These are phyloP conservation scores for Blera fallax DNA, from an alignment of 2,888 invertebrate species.

Conservation along the genomic window DNA sequence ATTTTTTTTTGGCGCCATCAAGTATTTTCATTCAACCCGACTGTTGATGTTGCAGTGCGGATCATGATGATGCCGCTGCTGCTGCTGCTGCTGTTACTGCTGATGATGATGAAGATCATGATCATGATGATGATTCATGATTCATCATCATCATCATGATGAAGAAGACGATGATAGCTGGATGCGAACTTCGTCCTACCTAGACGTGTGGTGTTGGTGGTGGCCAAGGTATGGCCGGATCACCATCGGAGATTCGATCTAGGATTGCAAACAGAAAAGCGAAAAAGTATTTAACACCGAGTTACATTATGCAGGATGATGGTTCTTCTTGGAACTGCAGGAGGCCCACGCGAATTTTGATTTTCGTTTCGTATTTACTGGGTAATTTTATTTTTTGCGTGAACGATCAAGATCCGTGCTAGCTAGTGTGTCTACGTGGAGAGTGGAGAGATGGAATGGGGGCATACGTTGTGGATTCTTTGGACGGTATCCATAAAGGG, in stretches of 20 bases:
- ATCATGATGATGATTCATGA: no score
- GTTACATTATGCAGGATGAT: constrained; percentile 61
- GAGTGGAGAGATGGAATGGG: constrained; percentile 6
- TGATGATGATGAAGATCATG: constrained; percentile 27
- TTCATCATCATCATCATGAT: no score
- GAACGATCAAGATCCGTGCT: constrained; percentile 55
- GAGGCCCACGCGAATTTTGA: constrained; percentile 64
- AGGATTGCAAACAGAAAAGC: constrained; percentile 37
- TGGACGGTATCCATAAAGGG: constrained; percentile 41
- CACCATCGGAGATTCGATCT: constrained; percentile 58
- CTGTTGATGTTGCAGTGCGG: constrained; percentile 25
- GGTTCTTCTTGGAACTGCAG: constrained; percentile 60
- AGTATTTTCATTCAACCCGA: constrained; percentile 38
- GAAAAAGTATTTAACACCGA: constrained; percentile 66
- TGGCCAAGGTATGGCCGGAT: constrained; percentile 34
- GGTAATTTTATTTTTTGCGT: constrained; percentile 40
- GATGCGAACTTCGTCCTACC: constrained; percentile 42
- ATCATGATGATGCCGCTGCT: constrained; percentile 37
- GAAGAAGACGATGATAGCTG: constrained; percentile 49
- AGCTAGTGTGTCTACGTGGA: not conserved
- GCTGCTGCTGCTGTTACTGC: not conserved
- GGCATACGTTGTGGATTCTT: constrained; percentile 17
- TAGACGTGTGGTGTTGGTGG: constrained; percentile 15
- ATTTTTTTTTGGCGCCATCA: constrained; percentile 74
- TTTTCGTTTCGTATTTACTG: constrained; percentile 53